phyloP scores from a whole-genome alignment of 2,797 vertebrate species.

The Scolopax rusticola region DNA sequence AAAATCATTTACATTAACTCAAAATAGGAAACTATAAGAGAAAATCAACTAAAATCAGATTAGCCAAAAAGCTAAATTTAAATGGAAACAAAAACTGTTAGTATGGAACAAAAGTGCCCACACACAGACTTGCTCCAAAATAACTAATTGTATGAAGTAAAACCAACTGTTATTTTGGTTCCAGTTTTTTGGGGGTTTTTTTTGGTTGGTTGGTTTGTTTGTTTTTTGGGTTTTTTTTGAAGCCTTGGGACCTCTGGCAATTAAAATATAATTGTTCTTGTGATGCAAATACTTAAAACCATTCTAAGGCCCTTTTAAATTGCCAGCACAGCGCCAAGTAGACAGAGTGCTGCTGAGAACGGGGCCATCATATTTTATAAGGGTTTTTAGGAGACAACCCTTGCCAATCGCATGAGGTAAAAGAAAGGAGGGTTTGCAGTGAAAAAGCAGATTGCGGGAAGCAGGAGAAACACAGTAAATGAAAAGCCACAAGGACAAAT shows the following conservation, averaged over 20 bases:
- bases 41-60: background rate
- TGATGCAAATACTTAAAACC: background rate
- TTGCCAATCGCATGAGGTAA: constrained; percentile 12
- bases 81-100: constrained; percentile 21
- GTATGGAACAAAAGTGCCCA: constrained; percentile 31
- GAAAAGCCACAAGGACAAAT: constrained; percentile 70
- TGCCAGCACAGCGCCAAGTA: background rate
- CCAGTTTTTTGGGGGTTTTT: background rate
- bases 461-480: constrained; percentile 51
- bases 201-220: too few relatives aligned
- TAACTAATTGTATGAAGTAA: constrained; percentile 14
- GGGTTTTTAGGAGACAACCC: background rate
- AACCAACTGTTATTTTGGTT: constrained; percentile 27
- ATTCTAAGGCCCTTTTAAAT: background rate
- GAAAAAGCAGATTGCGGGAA: constrained; percentile 59
- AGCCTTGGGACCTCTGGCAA: background rate
- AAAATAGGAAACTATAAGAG: background rate
- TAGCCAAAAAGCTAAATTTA: constrained; percentile 28
- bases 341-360: background rate
- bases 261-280: background rate
- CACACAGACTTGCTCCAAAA: background rate
- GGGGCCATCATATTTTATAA: constrained; percentile 8
- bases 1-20: background rate
- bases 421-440: constrained; percentile 23
- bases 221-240: background rate